Conservation (phyloP, 2,797 vertebrate species). For the Propithecus deckenii region DNA sequence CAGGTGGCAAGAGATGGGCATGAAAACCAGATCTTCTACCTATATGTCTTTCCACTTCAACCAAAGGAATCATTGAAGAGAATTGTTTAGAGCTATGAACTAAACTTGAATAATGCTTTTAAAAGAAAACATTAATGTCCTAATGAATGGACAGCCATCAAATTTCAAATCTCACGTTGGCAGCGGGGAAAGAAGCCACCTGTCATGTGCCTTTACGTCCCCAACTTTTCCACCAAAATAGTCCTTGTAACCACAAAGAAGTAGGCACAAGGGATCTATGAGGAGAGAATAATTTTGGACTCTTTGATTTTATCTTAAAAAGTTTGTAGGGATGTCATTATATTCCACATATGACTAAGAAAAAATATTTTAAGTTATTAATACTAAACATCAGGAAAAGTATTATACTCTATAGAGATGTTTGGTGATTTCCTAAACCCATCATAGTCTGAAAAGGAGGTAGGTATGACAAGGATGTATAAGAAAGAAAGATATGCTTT, state of each 20-base stretch:
- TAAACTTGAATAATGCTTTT: neutral
- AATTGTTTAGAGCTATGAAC: neutral
- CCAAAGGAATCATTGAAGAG: neutral
- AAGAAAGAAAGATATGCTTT: neutral
- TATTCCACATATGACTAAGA: neutral
- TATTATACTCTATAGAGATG: neutral
- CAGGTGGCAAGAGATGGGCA: neutral
- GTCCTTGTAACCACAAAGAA: neutral
- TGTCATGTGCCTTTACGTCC: neutral
- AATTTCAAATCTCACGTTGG: neutral
- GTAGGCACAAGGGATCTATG: neutral
- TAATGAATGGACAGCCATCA: neutral
- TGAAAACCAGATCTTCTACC: neutral
- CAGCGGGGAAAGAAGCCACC: neutral
- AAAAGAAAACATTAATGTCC: neutral
- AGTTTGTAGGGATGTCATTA: neutral
- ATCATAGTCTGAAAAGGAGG: neutral
- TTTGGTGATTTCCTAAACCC: neutral
- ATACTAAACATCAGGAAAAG: neutral
- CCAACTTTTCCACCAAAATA: neutral
- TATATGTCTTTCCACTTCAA: neutral
- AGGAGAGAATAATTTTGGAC: neutral
- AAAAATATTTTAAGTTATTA: neutral
- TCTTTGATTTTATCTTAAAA: neutral
- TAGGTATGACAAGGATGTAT: neutral